Evolutionary conservation across 2,113 vertebrate genomes (phyloP), one percentile per base, ranked within the genome.

Genomic region (Psilopsiagon aymara): DNA sequence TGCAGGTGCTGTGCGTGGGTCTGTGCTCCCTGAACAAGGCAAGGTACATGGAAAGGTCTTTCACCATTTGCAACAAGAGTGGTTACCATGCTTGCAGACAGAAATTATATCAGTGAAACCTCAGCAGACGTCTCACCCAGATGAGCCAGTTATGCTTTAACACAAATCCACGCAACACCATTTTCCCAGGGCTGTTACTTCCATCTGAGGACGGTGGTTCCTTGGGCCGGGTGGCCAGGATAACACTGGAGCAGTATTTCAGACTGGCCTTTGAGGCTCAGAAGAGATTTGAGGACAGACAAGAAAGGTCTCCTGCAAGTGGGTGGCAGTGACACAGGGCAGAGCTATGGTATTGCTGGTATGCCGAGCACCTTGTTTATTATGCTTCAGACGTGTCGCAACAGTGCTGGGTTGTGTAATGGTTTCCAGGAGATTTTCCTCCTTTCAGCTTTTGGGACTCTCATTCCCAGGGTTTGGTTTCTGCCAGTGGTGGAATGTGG

Each of bases 361-460:
- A 94, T 95, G 95, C 60, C 3, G 16, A 96, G 94, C 82, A 95
- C 92, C 88, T 84, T 96, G 91, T 95, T 96, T 92, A 14, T 94
- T 92, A 17, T 28, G 68, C 77, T 74, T 68, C 69, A 53, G 47
- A 68, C 81, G 0, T 95, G 94, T 96, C 18, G 49, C 93, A 95
- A 95, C 96, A 95, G 78, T 25, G 7, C 84, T 53, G 74, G 66
- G 41, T 95, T 95, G 91, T 87, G 88, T 82, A 94, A 96, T 91
- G 81, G 18, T 62, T 96, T 94, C 92, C 82, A 94, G 93, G 62
- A 92, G 88, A 77, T 83, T 92, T 91, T 77, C 62, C 81, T 66
- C 86, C 83, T 87, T 85, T 92, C 67, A 46, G 86, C 52, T 91
- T 85, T 90, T 17, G 41, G 83, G 87, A 23, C 70, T 76, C 41